Evolutionary conservation across 2,113 vertebrate genomes (phyloP), one percentile per base, ranked within the genome.

Genomic region (Ceuthmochares aereus): DNA sequence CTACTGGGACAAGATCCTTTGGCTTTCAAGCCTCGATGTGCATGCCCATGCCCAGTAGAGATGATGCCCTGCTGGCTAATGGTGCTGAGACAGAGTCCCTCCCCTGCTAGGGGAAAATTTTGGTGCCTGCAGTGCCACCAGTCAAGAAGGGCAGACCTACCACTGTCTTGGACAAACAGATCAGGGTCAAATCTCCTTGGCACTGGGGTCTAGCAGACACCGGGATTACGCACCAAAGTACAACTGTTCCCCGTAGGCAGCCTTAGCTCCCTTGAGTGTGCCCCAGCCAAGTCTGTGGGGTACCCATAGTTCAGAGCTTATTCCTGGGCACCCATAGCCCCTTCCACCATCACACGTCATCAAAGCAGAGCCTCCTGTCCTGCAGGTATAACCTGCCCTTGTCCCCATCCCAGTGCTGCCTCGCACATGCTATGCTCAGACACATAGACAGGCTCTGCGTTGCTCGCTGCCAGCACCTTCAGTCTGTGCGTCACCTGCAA

Each of bases 281-380:
- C 19, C 30, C 30, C 56, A 69, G 26, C n/a, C 1, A 3, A 17
- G 64, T 32, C n/a, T 4, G 1, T 30, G 36, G 21, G 59, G 30
- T 54, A 32, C 22, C 51, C 64, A 23, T 0, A 2, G 34, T 45
- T 13, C 70, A 56, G 58, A 60, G 17, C n/a, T 88, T 62, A 7
- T 25, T 96, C 49, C 45, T 1, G 12, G 58, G n/a, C 30, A 73
- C 34, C 34, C 1, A 0, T 12, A 58, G 49, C 12, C 47, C 29
- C 86, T 62, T 89, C 67, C 7, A 9, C 26, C 6, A 2, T 54
- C 0, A 0, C 45, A 42, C 1, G 0, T 47, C 4, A 1, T 2
- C 0, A 2, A 80, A 86, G 88, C 0, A 0, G 90, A 93, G 45
- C 49, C 78, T 95, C 85, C 76, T 92, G 88, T 93, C 88, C 79